These are phyloP conservation scores for Hiodon tergisus DNA, from an alignment of 2,113 vertebrate genomes.

Conservation along the genomic window DNA sequence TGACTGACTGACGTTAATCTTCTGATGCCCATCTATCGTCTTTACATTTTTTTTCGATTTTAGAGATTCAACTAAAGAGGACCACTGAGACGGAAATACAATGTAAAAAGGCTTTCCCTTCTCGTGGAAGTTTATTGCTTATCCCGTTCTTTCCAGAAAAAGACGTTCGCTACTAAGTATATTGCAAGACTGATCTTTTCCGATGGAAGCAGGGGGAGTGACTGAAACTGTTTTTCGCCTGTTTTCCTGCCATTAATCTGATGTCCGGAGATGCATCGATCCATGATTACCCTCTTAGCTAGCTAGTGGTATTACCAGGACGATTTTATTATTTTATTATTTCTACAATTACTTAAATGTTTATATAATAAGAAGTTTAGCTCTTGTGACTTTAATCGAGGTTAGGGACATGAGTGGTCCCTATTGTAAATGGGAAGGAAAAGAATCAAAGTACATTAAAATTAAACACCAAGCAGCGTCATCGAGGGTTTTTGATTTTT, in stretches of 20 bases:
- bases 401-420: constrained; percentile 23
- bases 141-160: constrained; percentile 28
- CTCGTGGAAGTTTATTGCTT: constrained; percentile 23
- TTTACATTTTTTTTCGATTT: constrained; percentile 49
- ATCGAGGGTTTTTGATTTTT: constrained; percentile 32
- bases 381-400: constrained; percentile 19
- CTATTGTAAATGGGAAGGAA: constrained; percentile 23
- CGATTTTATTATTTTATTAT: constrained; percentile 13
- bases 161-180: constrained; percentile 27
- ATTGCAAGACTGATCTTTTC: constrained; percentile 28
- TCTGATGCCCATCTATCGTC: constrained; percentile 64
- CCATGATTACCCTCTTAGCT: constrained; percentile 21
- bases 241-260: constrained; percentile 42
- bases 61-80: constrained; percentile 52
- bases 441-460: constrained; percentile 39
- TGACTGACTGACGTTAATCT: constrained; percentile 58
- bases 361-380: constrained; percentile 25
- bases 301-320: constrained; percentile 13
- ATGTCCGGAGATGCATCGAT: constrained; percentile 42
- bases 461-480: constrained; percentile 34
- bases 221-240: constrained; percentile 58
- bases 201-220: constrained; percentile 53
- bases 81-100: constrained; percentile 44
- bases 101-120: constrained; percentile 16
- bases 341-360: constrained; percentile 6